Evolutionary conservation across 2,888 invertebrate genomes (phyloP).

Genomic region (Ctenicera cuprea): DNA sequence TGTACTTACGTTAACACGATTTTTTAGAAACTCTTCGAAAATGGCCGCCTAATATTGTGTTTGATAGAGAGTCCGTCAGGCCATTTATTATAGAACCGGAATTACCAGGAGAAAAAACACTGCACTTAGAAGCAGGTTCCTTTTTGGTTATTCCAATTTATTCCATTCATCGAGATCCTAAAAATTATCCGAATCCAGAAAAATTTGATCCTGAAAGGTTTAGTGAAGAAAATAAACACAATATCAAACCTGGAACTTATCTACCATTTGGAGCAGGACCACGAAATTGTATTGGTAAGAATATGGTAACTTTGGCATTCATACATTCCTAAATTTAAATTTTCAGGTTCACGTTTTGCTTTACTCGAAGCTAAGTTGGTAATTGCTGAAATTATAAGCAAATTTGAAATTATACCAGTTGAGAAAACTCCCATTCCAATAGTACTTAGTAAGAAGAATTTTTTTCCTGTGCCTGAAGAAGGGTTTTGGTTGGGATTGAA

Average conservation of each 20-base stretch:
- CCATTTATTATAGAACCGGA: too few species aligned
- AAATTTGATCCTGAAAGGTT: slow-evolving; percentile 75
- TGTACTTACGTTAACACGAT: not conserved
- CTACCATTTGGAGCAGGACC: slow-evolving; percentile 74
- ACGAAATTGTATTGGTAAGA: slow-evolving; percentile 66
- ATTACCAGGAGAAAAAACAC: not conserved
- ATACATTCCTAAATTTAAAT: slow-evolving; percentile 10
- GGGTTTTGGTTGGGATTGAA: slow-evolving; percentile 40
- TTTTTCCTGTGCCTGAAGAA: slow-evolving; percentile 9
- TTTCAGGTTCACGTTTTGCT: slow-evolving; percentile 72
- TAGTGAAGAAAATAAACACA: slow-evolving; percentile 72
- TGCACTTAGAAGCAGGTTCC: not conserved
- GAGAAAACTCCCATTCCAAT: slow-evolving; percentile 70
- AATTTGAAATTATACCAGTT: slow-evolving; percentile 69
- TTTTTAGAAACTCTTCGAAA: slow-evolving; percentile 3
- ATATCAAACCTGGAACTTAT: slow-evolving; percentile 66
- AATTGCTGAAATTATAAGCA: slow-evolving; percentile 67
- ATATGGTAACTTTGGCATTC: not conserved
- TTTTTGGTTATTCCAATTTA: too few species aligned
- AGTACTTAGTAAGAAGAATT: slow-evolving; percentile 56
- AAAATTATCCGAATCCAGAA: slow-evolving; percentile 75
- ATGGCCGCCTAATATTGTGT: not conserved
- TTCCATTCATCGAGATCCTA: slow-evolving; percentile 74
- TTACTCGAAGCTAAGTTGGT: slow-evolving; percentile 71
- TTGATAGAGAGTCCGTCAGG: slow-evolving; percentile 2